Evolutionary conservation across 2,888 invertebrate genomes (phyloP).

Genomic region (Eledona agricola): DNA sequence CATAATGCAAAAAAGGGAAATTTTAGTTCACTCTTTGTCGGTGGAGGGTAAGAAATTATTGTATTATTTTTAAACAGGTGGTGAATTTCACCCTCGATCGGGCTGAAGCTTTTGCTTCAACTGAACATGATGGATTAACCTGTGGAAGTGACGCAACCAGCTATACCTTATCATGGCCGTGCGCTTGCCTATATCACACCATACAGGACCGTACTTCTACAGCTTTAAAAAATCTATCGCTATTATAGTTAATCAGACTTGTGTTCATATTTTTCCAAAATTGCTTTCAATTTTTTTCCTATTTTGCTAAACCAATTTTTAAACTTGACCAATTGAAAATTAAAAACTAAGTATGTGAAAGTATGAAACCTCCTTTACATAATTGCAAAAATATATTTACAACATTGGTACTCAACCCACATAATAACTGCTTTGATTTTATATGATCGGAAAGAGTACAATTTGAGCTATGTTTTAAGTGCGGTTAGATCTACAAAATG

Average conservation of each 20-base stretch:
- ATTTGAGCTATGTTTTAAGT: no score
- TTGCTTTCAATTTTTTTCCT: no score
- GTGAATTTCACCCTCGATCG: conserved; percentile 33
- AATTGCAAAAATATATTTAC: no score
- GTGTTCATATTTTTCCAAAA: no score
- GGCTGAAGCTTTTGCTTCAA: conserved; percentile 42
- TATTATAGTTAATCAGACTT: not conserved
- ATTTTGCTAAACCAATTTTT: no score
- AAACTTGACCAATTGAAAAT: no score
- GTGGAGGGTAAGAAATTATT: conserved; percentile 13
- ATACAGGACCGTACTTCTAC: conserved; percentile 19
- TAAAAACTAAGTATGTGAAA: no score
- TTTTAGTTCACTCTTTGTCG: not conserved
- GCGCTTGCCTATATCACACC: conserved; percentile 38
- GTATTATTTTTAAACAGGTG: not conserved
- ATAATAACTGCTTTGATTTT: no score
- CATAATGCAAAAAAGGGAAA: conserved; percentile 11
- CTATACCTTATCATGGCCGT: conserved; percentile 40
- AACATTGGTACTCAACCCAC: no score
- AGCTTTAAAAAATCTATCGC: conserved; percentile 6
- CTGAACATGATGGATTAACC: conserved; percentile 47
- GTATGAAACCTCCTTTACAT: no score
- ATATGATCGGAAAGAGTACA: no score
- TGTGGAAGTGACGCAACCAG: conserved; percentile 46
- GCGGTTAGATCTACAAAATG: no score